Evolutionary conservation across 2,113 vertebrate species (phyloP), one percentile per base, ranked within the genome.

Genomic region (Geothlypis trichas): DNA sequence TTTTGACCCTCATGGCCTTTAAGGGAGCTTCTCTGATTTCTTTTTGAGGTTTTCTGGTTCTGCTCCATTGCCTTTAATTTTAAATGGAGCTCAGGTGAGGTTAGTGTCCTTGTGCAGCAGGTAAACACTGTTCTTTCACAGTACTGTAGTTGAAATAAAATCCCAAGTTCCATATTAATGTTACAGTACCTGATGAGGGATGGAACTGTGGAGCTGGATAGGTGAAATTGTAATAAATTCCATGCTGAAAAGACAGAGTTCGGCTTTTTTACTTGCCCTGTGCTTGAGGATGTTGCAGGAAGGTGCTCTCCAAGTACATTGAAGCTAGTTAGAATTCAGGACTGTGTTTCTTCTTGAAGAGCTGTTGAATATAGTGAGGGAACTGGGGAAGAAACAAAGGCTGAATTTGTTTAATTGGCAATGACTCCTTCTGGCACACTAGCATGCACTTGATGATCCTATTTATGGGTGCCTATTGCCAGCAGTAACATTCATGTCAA

Each of bases 401-500:
- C 58, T 55, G 47, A 30, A 76, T 65, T 46, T 65, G 49, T 86
- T 74, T 86, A 87, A 39, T 84, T 89, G 84, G 93, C 90, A 93
- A 5, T 57, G 49, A 17, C 62, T 82, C 79, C 80, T 92, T 51
- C 93, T 97, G 95, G 96, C 89, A 89, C 18, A 16, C 61, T 17
- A 73, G 33, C 62, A 33, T 41, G 33, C 42, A 80, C 75, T 86
- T 75, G n/a, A n/a, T 90, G 51, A 75, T 96, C 78, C 86, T 90
- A 63, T 93, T 85, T 84, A 65, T 63, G 55, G 83, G 55, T 13
- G 13, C 21, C 54, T 19, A 44, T 67, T 37, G 93, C 97, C 97
- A 97, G 96, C 95, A 97, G 95, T 94, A 97, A 96, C 84, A 95
- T 52, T 94, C 57, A 74, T 75, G 84, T 97, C 93, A 87, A 93